Evolutionary conservation across 2,113 vertebrate species (phyloP), one percentile per base, ranked within the genome.

Genomic region (Solea senegalensis): DNA sequence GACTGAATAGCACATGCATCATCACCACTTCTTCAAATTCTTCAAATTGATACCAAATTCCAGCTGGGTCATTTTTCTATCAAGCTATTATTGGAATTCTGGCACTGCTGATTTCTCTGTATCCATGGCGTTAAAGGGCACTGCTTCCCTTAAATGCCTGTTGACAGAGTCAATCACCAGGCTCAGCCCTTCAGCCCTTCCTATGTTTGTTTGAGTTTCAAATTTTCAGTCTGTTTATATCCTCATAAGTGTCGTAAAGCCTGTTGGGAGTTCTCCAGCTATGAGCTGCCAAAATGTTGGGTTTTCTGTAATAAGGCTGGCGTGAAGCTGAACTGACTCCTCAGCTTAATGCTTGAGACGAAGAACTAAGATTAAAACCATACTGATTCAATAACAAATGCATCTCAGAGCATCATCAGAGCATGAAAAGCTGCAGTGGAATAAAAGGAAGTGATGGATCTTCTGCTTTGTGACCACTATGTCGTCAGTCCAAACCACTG

Each of bases 1-100:
- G 16, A 11, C 16, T 14, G 39, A 46, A 44, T 53, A 63, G 13
- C n/a, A 12, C 58, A n/a, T 15, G 56, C 62, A 46, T 73, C 69
- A 4, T 62, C 65, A 39, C 26, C 60, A n/a, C n/a, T 72, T 72
- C 45, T 62, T 72, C 28, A 44, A 28, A 83, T 77, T 49, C 59
- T 63, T 73, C 7, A 15, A 46, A 89, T 87, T 85, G 67, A 60
- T 74, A 50, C 10, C 50, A 68, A 52, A 81, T 86, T 82, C 80
- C 41, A 73, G 27, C 50, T 44, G 1, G 65, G 70, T 82, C 81
- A 78, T 54, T 61, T 40, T 28, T 80, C 82, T 78, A 14, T 80
- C 15, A 9, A 56, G 12, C 64, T 55, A 57, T 77, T 83, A 67
- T 82, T 67, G 60, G 49, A 44, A 3, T 26, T 0, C 3, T 12